Base-by-base conservation (phyloP, 2,888 invertebrate species). In the Microplitis manilae region DNA sequence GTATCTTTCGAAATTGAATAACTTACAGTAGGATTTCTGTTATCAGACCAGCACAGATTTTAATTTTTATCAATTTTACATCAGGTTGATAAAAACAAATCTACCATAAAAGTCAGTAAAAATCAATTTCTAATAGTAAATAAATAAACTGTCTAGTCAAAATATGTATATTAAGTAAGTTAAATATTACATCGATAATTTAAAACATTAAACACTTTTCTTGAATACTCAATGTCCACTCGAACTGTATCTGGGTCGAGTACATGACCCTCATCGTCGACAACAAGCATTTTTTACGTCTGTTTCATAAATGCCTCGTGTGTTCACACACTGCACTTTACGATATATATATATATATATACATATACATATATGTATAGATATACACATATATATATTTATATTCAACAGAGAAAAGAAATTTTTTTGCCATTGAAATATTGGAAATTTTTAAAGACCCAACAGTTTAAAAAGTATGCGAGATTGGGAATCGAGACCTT, bases 401-500 rank as follows among this genome's bases (percentile, higher is more conserved):
- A 60, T 59, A 59, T 59, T 30, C 30, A 41, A 68, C 9, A 41
- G 6, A 40, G 13, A 68, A 40, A 68, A 17, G 39, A 20, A 59
- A 39, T 61, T 71, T 17, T 30, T 50, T 50, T 50, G 50, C 50
- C 50, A 50, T 50, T 50, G 50, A 50, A 50, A 50, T 50, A 50
- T 50, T 50, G 50, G 13, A 50, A 50, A 50, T 50, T 50, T 30
- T 38, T 38, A 71, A 39, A 60, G 59, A 50, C 68, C 62, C 73
- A 64, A 65, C 60, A 39, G 40, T 70, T 30, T 8, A 64, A 75
- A 69, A 69, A 40, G 69, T 72, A 68, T 82, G 80, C 50, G 50
- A 84, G 85, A 86, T 87, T 87, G 87, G 87, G 87, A 87, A 87
- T 87, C 82, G 80, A 80, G 81, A 81, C 81, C 80, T 80, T 80